Evolutionary conservation across 2,888 invertebrate genomes (phyloP), one percentile per base, ranked within the genome.

Genomic region (Magallana nippona): DNA sequence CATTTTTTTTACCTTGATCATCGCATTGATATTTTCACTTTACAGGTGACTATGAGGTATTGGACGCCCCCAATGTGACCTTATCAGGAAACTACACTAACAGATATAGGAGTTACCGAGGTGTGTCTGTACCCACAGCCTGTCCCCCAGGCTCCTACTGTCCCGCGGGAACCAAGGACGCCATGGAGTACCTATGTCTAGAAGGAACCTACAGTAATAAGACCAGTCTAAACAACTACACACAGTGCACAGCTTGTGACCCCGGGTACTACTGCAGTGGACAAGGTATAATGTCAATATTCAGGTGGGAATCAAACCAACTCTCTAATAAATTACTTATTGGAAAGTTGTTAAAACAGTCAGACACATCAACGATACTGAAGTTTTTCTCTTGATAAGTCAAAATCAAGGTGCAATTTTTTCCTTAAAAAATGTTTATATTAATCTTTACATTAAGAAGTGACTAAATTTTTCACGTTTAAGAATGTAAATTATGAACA

Each of bases 61-160:
- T 93, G 27, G 93, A 93, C 89, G 91, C 87, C 17, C 88, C 83
- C 11, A 93, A 93, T 71, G 83, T 89, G 3, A 91, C 91, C 15
- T 88, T 89, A 2, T 87, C 88, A 83, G 92, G 92, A 10, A 92
- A 92, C 87, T 92, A 90, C 86, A 91, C 90, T 22, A 90, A 92
- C 15, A 87, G 91, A 22, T 92, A 91, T 84, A 88, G 92, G 78
- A 92, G 91, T 83, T 92, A 92, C 86, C 85, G 91, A 82, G 93
- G 93, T 11, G 93, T 93, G 27, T 89, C 90, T 11, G 91, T 93
- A 55, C 93, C 93, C 0, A 89, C 89, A 0, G 79, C 83, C 17
- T 94, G 94, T 85, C 93, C 93, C 44, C 85, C 88, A 15, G 93
- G 93, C 2, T 92, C 92, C 10, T 93, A 92, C 87, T 93, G 93